Percentiles rank a stretch among this genome's conserved stretches.
phyloP scores from a whole-genome alignment of 1,140 invertebrate genomes.

The Tetramorium alpestre region DNA sequence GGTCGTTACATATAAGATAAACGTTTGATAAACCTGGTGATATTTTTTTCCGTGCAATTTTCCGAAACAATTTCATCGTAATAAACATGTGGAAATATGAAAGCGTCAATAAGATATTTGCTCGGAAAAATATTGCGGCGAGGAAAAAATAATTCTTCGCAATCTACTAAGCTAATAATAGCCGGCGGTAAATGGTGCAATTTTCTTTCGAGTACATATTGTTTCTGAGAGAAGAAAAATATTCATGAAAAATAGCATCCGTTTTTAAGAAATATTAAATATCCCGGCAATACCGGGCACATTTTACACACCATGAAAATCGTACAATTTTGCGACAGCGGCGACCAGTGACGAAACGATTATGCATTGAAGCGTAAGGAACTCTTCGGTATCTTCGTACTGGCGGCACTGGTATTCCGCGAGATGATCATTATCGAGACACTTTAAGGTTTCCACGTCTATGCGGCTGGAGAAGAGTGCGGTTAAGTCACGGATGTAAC shows the following conservation, averaged over 20 bases:
- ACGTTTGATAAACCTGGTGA: not conserved
- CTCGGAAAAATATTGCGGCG: not conserved
- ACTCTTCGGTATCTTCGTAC: not conserved
- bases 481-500: conserved; percentile 22
- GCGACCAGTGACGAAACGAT: conserved; percentile 13
- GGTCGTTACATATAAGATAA: not conserved
- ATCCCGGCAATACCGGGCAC: not conserved
- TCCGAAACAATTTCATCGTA: not conserved
- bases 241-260: not conserved
- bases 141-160: not conserved
- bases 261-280: not conserved
- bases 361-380: not conserved
- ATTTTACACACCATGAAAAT: not conserved
- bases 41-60: not conserved
- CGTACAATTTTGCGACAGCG: not conserved
- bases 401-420: not conserved
- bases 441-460: conserved; percentile 40
- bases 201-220: not conserved
- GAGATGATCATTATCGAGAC: conserved; percentile 42
- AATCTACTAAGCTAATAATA: not conserved
- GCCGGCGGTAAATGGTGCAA: not conserved
- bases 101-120: not conserved
- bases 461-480: not conserved
- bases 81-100: conserved; percentile 3
- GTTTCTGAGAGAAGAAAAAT: not conserved